These are phyloP conservation scores for Puma concolor DNA, from an alignment of 2,113 vertebrate genomes.

Conservation along the genomic window DNA sequence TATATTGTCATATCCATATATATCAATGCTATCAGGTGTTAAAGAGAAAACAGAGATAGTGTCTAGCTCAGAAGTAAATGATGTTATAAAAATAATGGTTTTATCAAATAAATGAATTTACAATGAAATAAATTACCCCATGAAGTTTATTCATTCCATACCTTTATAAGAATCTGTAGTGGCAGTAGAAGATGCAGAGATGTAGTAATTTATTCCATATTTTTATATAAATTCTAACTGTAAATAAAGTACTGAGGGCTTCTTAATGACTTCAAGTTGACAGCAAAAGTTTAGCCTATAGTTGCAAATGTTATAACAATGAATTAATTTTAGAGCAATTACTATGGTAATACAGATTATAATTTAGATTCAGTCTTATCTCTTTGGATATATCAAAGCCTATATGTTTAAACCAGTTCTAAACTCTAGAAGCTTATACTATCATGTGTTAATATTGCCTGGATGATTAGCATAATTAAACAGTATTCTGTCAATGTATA, in stretches of 20 bases:
- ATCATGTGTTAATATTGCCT: slow-evolving; percentile 54
- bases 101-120: slow-evolving; percentile 51
- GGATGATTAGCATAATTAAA: slow-evolving; percentile 78
- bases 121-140: slow-evolving; percentile 43
- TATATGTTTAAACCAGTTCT: slow-evolving; percentile 55
- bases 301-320: slow-evolving; percentile 72
- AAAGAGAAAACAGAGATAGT: not conserved
- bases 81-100: slow-evolving; percentile 37
- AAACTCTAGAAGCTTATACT: slow-evolving; percentile 62
- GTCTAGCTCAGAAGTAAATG: not conserved
- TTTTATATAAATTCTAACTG: slow-evolving; percentile 62
- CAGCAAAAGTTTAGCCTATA: slow-evolving; percentile 72
- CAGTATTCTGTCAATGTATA: slow-evolving; percentile 71
- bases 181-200: slow-evolving; percentile 73
- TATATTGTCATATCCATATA: not conserved
- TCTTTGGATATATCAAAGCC: slow-evolving; percentile 71
- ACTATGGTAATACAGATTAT: slow-evolving; percentile 81
- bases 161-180: slow-evolving; percentile 67
- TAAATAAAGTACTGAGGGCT: slow-evolving; percentile 66
- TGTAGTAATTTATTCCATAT: slow-evolving; percentile 73
- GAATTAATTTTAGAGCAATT: slow-evolving; percentile 81
- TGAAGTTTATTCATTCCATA: slow-evolving; percentile 61
- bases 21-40: not conserved
- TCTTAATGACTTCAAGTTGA: slow-evolving; percentile 80
- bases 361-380: slow-evolving; percentile 79